phyloP scores from a whole-genome alignment of 2,888 invertebrate species.

The Neoascia interrupta region DNA sequence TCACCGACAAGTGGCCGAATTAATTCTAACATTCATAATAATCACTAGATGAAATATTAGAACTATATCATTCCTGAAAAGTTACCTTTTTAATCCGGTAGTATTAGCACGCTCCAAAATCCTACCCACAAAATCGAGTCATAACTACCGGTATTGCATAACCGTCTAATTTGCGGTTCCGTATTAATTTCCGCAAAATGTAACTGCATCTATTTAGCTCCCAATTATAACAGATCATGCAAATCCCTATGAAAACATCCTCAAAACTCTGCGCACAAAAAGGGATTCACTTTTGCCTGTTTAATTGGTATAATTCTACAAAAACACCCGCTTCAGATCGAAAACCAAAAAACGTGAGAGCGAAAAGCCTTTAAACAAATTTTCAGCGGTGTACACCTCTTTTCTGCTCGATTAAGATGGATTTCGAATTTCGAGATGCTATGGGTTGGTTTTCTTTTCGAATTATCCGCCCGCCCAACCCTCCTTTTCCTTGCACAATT shows the following conservation, averaged over 20 bases:
- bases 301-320: conserved; percentile 50
- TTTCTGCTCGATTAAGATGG: too few species aligned
- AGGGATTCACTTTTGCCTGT: conserved; percentile 37
- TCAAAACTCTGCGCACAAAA: conserved; percentile 6
- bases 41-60: too few species aligned
- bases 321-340: not conserved
- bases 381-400: too few species aligned
- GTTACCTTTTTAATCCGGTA: too few species aligned
- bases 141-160: conserved; percentile 3
- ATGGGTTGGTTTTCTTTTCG: conserved; percentile 13
- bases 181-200: not conserved
- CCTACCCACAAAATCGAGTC: not conserved
- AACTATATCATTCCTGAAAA: too few species aligned
- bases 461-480: too few species aligned
- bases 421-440: not conserved
- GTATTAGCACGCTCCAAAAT: too few species aligned
- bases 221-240: conserved; percentile 9
- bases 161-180: conserved; percentile 30
- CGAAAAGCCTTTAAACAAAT: conserved; percentile 41
- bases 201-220: not conserved
- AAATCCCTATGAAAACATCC: conserved; percentile 22
- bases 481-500: not conserved
- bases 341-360: conserved; percentile 35
- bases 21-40: too few species aligned
- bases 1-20: too few species aligned